phyloP scores from a whole-genome alignment of 2,888 invertebrate genomes.

The Ectobius pallidus region DNA sequence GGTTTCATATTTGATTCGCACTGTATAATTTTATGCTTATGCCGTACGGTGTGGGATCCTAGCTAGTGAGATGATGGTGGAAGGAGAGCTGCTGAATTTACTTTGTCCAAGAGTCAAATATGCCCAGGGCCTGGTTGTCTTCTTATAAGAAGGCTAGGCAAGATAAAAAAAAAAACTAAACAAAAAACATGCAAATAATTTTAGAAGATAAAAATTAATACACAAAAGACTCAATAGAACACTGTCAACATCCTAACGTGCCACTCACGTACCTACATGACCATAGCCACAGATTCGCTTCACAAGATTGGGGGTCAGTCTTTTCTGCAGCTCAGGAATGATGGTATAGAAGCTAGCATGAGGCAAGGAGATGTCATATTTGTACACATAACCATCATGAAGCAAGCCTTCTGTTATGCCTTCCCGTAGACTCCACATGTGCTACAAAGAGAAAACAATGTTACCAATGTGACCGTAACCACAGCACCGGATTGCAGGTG shows the following conservation, averaged over 20 bases:
- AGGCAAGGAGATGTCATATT: conserved; percentile 95
- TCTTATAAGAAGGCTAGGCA: no score
- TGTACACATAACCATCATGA: conserved; percentile 87
- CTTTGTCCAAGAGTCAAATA: no score
- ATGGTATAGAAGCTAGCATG: conserved; percentile 82
- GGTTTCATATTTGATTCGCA: no score
- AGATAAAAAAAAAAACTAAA: no score
- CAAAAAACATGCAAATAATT: neutral
- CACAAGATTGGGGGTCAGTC: conserved; percentile 65
- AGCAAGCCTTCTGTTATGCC: conserved; percentile 78
- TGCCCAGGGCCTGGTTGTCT: no score
- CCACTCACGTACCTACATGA: conserved; percentile 87
- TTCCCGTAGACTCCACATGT: conserved; percentile 88
- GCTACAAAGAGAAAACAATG: conserved; percentile 53
- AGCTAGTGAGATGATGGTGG: no score
- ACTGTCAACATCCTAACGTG: no score
- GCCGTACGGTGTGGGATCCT: no score
- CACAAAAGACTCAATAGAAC: neutral
- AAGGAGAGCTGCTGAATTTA: no score
- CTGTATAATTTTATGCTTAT: no score
- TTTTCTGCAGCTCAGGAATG: conserved; percentile 71
- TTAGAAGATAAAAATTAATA: neutral
- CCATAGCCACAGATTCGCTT: conserved; percentile 85
- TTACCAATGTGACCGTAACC: conserved; percentile 96
- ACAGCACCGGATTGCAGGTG: conserved; percentile 65